Evolutionary conservation across 64 coral and sea anemone genomes (phyloP), one percentile per base, ranked within the genome.

Genomic region (Montipora sp.): DNA sequence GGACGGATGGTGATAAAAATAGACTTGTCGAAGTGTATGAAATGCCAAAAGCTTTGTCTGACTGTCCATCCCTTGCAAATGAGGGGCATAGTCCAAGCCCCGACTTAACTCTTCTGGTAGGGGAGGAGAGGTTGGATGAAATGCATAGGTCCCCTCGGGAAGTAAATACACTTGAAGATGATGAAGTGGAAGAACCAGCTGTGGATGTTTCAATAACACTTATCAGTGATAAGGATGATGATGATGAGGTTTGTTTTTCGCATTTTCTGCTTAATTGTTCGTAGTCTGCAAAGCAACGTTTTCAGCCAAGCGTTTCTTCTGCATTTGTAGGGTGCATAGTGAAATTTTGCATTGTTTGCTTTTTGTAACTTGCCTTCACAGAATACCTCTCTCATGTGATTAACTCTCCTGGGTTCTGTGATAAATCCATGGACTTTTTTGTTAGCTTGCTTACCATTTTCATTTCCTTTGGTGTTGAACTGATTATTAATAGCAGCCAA

Each of bases 191-290:
- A 36, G 75, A 77, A 45, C 48, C 23, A 51, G 75, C 50, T 21
- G 48, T 18, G 5, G 51, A 89, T 22, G 87, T 24, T 48, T 89
- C 87, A 4, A 89, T 89, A 16, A 89, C 72, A 59, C 24, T 89
- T 18, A 77, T 89, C n/a, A 89, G 87, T 36, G 87, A 89, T 65
- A 59, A 89, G 10, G 85, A 88, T n/a, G 60, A 63, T 63, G 60
- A 63, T 16, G 87, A 89, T 2, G 63, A 85, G 63, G 82, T 85
- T 84, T 69, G 81, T 68, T 57, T 57, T 57, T 57, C 53, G 53
- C 53, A 57, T 7, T 57, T 57, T 63, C 59, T 63, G 9, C 14
- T 63, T 63, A 63, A 12, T 63, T 63, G 3, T 7, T 15, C 19
- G 9, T 63, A 6, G 11, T 57, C 53, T 8, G 53, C 53, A 57